Conservation (phyloP, 2,113 vertebrate genomes). For the Spea bombifrons region DNA sequence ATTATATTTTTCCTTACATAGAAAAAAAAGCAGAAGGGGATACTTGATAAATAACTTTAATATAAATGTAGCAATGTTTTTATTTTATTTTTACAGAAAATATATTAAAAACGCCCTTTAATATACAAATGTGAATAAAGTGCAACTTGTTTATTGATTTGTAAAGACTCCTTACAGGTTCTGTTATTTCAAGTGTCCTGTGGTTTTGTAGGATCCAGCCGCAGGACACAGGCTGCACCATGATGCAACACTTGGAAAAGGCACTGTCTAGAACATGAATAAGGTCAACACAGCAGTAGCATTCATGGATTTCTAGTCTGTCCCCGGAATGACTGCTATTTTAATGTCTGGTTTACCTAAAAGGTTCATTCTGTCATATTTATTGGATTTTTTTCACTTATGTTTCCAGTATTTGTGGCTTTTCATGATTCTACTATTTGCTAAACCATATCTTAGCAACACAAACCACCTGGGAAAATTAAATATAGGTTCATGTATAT, state of each 20-base stretch:
- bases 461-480: conserved; percentile 34
- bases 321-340: conserved; percentile 24
- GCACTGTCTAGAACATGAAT: conserved; percentile 33
- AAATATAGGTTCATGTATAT: conserved; percentile 36
- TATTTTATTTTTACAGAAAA: too few relatives aligned
- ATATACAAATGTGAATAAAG: not conserved
- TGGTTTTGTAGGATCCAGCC: conserved; percentile 35
- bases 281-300: conserved; percentile 30
- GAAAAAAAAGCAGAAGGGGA: too few relatives aligned
- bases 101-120: too few relatives aligned
- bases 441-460: conserved; percentile 25
- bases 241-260: conserved; percentile 40
- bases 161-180: conserved; percentile 32
- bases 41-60: too few relatives aligned
- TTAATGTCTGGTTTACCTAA: conserved; percentile 42
- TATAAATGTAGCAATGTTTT: too few relatives aligned
- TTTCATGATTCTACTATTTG: conserved; percentile 15
- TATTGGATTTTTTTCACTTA: conserved; percentile 23
- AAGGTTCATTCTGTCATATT: conserved; percentile 30
- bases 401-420: conserved; percentile 36
- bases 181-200: conserved; percentile 33
- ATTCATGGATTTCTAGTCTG: conserved; percentile 33
- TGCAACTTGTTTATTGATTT: conserved; percentile 20
- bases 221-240: conserved; percentile 22
- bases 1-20: too few relatives aligned